Evolutionary conservation across 2,888 invertebrate genomes (phyloP).

Genomic region (Candidula unifasciata): DNA sequence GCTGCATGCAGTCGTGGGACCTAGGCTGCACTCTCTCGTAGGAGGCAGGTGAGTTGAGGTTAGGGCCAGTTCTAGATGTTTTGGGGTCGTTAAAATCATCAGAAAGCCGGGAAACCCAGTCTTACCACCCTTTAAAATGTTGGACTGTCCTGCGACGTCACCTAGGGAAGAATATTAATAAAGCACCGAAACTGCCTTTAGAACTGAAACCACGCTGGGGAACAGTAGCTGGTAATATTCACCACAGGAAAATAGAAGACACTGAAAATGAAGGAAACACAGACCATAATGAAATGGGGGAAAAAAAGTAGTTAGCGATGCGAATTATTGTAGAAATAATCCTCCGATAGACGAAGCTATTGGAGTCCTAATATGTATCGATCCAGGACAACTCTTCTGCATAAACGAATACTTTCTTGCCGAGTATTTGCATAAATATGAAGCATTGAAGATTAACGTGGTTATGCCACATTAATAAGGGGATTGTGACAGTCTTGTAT

Average conservation of each 20-base stretch:
- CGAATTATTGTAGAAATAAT: slow-evolving; percentile 51
- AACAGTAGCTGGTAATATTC: too few relatives aligned
- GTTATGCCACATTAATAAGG: slow-evolving; percentile 60
- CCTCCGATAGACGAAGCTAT: slow-evolving; percentile 45
- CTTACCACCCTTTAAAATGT: too few relatives aligned
- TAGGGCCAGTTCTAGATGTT: too few relatives aligned
- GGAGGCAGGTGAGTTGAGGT: too few relatives aligned
- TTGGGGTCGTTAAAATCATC: too few relatives aligned
- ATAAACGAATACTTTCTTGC: slow-evolving; percentile 59
- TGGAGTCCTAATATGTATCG: slow-evolving; percentile 60
- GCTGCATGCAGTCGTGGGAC: too few relatives aligned
- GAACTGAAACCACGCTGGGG: background rate
- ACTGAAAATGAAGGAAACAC: background rate
- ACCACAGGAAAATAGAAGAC: background rate
- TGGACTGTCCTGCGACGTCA: too few relatives aligned
- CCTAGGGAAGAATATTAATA: too few relatives aligned
- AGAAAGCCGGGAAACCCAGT: too few relatives aligned
- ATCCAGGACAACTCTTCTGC: slow-evolving; percentile 54
- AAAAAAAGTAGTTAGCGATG: slow-evolving; percentile 52
- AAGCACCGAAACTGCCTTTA: too few relatives aligned
- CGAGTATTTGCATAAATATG: slow-evolving; percentile 63
- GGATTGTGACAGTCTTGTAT: slow-evolving; percentile 55
- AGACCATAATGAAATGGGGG: slow-evolving; percentile 37
- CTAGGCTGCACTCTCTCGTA: too few relatives aligned
- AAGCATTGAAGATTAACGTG: slow-evolving; percentile 60